A percentile compares a stretch with the other conserved stretches of the same genome.
phyloP scores from a whole-genome alignment of 2,797 vertebrate genomes.

The Myotis vivesi region DNA sequence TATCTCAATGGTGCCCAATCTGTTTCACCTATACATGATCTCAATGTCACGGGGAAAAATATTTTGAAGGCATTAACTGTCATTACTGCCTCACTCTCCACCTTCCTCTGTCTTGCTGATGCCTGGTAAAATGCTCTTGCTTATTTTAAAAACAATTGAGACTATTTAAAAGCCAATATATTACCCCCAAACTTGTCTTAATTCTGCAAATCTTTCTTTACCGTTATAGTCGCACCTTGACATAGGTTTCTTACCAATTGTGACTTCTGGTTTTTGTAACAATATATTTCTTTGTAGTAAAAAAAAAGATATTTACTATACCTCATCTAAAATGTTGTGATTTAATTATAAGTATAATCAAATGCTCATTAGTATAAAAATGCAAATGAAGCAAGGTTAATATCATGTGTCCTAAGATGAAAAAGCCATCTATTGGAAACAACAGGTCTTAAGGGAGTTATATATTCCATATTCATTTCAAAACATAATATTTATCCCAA shows the following conservation, averaged over 20 bases:
- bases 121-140: conserved; percentile 25
- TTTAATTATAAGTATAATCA: conserved; percentile 45
- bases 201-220: not conserved
- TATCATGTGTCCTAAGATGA: not conserved
- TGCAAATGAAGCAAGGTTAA: conserved; percentile 37
- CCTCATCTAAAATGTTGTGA: not conserved
- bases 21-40: not conserved
- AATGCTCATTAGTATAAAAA: conserved; percentile 49
- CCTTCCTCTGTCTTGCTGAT: not conserved
- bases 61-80: not conserved
- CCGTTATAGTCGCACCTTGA: not conserved
- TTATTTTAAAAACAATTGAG: conserved; percentile 39
- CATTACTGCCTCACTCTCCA: conserved; percentile 42
- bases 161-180: not conserved
- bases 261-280: not conserved
- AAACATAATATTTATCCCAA: not conserved
- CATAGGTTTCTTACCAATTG: conserved; percentile 3
- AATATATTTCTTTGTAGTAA: not conserved
- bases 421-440: not conserved
- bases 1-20: not conserved
- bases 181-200: not conserved
- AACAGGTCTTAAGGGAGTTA: not conserved
- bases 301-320: not conserved
- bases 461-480: conserved; percentile 21
- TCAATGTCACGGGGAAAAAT: not conserved